Base-by-base conservation (phyloP, 2,888 invertebrate species). In the Heliothis peltigera region DNA sequence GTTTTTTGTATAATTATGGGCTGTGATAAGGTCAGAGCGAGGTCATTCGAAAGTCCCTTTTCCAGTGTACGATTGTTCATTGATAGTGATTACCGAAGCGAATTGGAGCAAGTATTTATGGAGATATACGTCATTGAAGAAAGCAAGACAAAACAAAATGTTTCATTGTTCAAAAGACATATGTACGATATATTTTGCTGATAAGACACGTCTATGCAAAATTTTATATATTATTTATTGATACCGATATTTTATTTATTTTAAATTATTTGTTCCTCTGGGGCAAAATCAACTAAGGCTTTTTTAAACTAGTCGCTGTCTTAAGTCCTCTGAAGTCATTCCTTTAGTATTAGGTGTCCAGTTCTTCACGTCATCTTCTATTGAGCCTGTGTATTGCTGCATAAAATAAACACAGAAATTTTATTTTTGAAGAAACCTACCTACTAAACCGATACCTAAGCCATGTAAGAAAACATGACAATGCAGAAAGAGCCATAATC, bases 1-100 rank as follows among this genome's bases (percentile, higher is more conserved):
- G 75, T 85, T 88, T 81, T 88, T 87, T 82, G 77, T 84, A 66
- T 84, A 87, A 88, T 89, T 85, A 87, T 84, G 82, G 80, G 76
- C 83, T 78, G 81, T 84, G 81, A 83, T 87, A 88, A 91, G 89
- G 90, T 83, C 88, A 83, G 65, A 70, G 63, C 89, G 82, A 90
- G 90, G 90, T 82, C 86, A 75, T 87, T 87, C 54, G 90, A 91
- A 87, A 89, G 90, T 87, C 79, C 84, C 77, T 84, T 86, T 89
- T 84, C 70, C 79, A 85, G 85, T 82, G 81, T 79, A 76, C 70
- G 74, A 80, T 80, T 75, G 62, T 77, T 77, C 72, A 83, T 84
- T 82, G 79, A 77, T 78, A 80, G 58, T 44, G 56, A 71, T 75
- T 53, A 75, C 35, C 4, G 25, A 57, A 74, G 65, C 62, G 63